Conservation (phyloP, 1,140 invertebrate genomes). For the Chionoecetes opilio region DNA sequence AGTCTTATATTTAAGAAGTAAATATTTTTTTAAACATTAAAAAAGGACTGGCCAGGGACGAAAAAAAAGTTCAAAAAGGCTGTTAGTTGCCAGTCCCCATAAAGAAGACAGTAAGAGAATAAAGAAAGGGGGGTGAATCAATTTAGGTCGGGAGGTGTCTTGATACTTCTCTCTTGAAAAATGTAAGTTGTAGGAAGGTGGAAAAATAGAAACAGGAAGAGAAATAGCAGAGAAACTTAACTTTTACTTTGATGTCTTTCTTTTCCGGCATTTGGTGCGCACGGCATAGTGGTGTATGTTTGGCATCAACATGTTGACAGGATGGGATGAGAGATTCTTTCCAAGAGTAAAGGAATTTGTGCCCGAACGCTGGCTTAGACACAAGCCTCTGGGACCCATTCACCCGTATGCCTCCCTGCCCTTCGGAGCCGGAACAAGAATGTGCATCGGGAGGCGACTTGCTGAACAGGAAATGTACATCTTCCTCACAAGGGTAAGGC, state of each 20-base stretch:
- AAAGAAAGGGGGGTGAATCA: no score
- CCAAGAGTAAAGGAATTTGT: constrained; percentile 58
- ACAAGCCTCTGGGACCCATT: constrained; percentile 67
- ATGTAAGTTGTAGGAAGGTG: no score
- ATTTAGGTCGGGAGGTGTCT: no score
- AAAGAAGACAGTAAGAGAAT: no score
- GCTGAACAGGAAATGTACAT: constrained; percentile 47
- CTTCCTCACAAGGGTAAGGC: constrained; percentile 38
- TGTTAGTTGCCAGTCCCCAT: no score
- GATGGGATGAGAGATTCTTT: constrained; percentile 55
- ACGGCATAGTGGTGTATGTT: constrained; percentile 41
- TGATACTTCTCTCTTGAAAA: no score
- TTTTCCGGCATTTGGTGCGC: not conserved
- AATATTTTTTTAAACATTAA: no score
- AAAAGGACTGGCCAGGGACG: no score
- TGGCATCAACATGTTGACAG: constrained; percentile 45
- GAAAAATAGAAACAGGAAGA: no score
- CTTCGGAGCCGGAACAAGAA: constrained; percentile 61
- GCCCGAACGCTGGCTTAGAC: constrained; percentile 60
- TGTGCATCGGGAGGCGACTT: constrained; percentile 68
- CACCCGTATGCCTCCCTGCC: constrained; percentile 58
- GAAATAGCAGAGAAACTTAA: not conserved
- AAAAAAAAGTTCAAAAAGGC: no score
- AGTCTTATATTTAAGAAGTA: no score
- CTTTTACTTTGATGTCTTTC: not conserved